Base-by-base conservation (phyloP, 2,797 vertebrate genomes). In the Kryptolebias ocellatus region DNA sequence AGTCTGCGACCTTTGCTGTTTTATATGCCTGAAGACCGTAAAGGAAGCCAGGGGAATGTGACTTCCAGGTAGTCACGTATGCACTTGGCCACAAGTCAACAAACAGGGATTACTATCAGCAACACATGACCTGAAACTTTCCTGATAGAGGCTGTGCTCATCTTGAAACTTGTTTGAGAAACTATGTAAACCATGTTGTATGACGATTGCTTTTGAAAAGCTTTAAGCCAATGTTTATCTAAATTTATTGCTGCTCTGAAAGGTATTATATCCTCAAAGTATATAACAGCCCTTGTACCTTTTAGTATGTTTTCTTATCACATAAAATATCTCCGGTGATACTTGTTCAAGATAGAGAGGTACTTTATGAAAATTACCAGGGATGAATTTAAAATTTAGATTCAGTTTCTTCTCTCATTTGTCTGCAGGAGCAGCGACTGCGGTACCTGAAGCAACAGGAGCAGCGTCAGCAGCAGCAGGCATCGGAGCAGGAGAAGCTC, bases 401-500 rank as follows among this genome's bases (percentile, higher is more conserved):
- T 49, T 45, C 17, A 2, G 24, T 34, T 60, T 61, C 5, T 52
- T 4, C 24, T 29, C n/a, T 45, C 20, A 58, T 27, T 46, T 53
- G 14, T 68, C 7, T 60, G 6, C 70, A 99, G 98, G 98, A 99
- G 53, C 98, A 99, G 83, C 95, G 97, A 1, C 87, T 99, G 75
- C 96, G 95, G 60, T 94, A 93, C 80, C 83, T 99, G 79, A 98
- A 98, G 76, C 95, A 97, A 84, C 96, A 97, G 70, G 93, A 98
- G 83, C 96, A 97, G 72, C 94, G 94, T 20, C 96, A 96, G 71
- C 96, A 96, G 58, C 96, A 97, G 62, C 95, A 96, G 76, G 93
- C 93, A 16, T 94, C 95, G 0, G 97, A 99, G 62, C 96, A 98
- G 89, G 97, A 99, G 84, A 98, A 96, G 78, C 95, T 99, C 7